Conservation (phyloP, 2,888 invertebrate genomes). For the Cryptocheilus praepositus region DNA sequence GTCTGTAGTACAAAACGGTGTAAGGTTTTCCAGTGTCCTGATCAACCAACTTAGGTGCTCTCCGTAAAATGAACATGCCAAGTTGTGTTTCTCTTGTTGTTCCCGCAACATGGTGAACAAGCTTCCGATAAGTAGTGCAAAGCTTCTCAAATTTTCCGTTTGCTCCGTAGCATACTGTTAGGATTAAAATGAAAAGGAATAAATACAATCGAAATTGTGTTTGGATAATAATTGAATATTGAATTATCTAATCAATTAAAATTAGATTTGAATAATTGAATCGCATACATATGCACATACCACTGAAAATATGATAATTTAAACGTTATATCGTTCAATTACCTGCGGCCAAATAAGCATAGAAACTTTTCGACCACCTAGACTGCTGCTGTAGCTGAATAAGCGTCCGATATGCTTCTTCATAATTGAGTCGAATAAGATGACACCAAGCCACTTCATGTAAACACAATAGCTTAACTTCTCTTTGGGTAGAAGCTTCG, state of each 20-base stretch:
- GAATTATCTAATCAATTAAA: not conserved
- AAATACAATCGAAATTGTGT: no score
- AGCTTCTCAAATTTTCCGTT: slow-evolving; percentile 73
- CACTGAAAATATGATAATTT: no score
- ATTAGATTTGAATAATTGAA: no score
- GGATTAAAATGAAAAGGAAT: not conserved
- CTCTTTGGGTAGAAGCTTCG: slow-evolving; percentile 79
- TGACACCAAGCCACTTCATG: slow-evolving; percentile 83
- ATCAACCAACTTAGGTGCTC: slow-evolving; percentile 64
- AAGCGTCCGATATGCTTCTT: slow-evolving; percentile 76
- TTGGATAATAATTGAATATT: not conserved
- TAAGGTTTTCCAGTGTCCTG: slow-evolving; percentile 55
- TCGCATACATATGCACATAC: no score
- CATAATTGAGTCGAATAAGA: slow-evolving; percentile 79
- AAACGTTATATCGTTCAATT: slow-evolving; percentile 14
- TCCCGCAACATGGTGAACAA: slow-evolving; percentile 67
- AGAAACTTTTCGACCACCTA: slow-evolving; percentile 82
- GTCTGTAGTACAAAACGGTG: slow-evolving; percentile 75
- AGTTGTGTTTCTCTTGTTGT: slow-evolving; percentile 65
- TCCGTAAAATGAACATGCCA: slow-evolving; percentile 67
- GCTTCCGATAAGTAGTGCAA: slow-evolving; percentile 68
- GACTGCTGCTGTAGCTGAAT: slow-evolving; percentile 78
- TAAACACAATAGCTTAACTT: slow-evolving; percentile 79
- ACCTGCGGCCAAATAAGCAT: slow-evolving; percentile 79
- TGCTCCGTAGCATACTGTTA: slow-evolving; percentile 76